Percentiles rank a stretch among this genome's conserved stretches.
phyloP scores from a whole-genome alignment of 2,797 vertebrate genomes.

The Tangara arthus region DNA sequence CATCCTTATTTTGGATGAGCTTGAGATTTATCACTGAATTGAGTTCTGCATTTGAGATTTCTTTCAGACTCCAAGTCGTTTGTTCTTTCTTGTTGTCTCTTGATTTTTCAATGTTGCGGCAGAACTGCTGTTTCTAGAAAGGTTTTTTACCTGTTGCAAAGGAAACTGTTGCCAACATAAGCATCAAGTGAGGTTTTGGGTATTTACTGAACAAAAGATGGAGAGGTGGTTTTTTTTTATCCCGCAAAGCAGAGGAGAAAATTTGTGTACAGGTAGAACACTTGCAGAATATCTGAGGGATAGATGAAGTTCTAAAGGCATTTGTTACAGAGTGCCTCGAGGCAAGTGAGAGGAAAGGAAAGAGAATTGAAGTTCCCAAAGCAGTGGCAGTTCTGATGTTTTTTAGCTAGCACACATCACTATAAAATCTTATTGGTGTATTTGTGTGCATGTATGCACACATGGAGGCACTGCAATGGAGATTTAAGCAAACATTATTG shows the following conservation, averaged over 20 bases:
- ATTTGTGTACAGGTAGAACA: neutral
- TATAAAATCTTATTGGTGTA: neutral
- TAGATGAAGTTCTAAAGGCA: neutral
- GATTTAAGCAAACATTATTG: neutral
- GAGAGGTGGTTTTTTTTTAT: accelerated
- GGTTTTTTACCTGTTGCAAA: neutral
- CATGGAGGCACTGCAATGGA: neutral
- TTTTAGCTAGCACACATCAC: neutral
- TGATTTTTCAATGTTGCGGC: neutral
- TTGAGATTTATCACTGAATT: neutral
- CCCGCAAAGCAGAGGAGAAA: neutral
- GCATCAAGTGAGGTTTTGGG: neutral
- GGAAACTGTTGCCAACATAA: neutral
- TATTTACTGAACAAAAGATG: neutral
- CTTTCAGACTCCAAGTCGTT: neutral
- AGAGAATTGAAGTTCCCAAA: neutral
- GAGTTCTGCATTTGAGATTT: neutral
- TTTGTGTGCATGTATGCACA: neutral
- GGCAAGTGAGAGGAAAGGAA: neutral
- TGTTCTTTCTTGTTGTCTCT: neutral
- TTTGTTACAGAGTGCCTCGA: neutral
- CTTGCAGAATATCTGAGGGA: neutral
- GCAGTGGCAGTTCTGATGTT: neutral
- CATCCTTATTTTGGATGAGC: neutral
- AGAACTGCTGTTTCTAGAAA: neutral